Base-by-base conservation (phyloP, 2,113 vertebrate species). In the Clarias magur region DNA sequence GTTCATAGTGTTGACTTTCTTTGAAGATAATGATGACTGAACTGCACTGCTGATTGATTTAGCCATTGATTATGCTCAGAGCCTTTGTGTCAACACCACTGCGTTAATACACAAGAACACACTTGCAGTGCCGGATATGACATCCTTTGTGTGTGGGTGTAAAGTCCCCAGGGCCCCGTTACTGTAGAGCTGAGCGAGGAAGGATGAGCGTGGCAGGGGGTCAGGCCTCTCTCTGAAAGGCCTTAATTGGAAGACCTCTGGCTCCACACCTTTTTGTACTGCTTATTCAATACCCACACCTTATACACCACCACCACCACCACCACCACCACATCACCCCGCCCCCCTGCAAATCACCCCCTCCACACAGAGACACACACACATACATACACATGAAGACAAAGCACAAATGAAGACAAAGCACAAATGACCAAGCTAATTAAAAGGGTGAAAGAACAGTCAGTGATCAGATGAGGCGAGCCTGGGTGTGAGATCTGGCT, bases 131-230 rank as follows among this genome's bases (percentile, higher is more conserved):
- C 79, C 62, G 83, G 70, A 88, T 75, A 72, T 80, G 79, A 75
- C 72, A 87, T 86, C 27, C 75, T 42, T 80, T 84, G 89, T 90
- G 89, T 88, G 89, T 88, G 91, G 90, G 91, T 87, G 82, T 87
- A 79, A 21, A 80, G 90, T 94, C 93, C 91, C 93, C 84, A 78
- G 93, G 92, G 93, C 87, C 94, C 94, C 91, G 94, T 95, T 95
- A 95, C 93, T 90, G 91, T 90, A 91, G 92, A 93, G 85, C 93
- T 93, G 93, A 93, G 90, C 86, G 83, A 89, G 90, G 91, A 92
- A 90, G 85, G 90, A 80, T 85, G 91, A 82, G 86, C 87, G 59
- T 90, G 85, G 73, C 75, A 85, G 75, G 86, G 54, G 88, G 87
- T 86, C 76, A 84, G 73, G 70, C 17, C 59, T 65, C 56, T 78